Evolutionary conservation across 2,113 vertebrate genomes (phyloP), one percentile per base, ranked within the genome.

Genomic region (Hipposideros armiger): DNA sequence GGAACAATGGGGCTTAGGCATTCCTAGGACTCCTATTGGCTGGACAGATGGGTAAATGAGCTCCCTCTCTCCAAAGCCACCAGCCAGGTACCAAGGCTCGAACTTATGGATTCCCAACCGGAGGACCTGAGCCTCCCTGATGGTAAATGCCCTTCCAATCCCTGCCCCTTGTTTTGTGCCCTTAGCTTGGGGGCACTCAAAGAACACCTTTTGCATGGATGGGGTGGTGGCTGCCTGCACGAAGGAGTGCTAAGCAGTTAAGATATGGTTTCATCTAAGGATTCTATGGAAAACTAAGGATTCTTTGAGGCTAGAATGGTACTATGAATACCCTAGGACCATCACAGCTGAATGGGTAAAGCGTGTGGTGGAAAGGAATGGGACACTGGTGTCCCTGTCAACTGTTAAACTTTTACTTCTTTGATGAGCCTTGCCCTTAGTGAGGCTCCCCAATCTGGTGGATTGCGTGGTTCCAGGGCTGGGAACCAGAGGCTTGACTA

Each of bases 1-100:
- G 87, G 30, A 95, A 97, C 91, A 98, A 95, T 97, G 80, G 80
- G 88, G 5, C 40, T 22, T 80, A 54, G 54, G 69, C 40, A 90
- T 97, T 97, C 94, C 73, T 77, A 67, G 70, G 60, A 66, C 16
- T 96, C 83, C 64, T 45, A 95, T 66, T 97, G 93, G 82, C 42
- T 91, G 74, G 82, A 94, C 67, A 83, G 82, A 81, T 90, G 42
- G 89, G 92, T 92, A 76, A n/a, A 30, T 89, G 52, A 93, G 50
- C 70, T 80, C 74, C 36, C 22, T 88, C 30, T 94, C 36, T 22
- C 24, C 47, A 88, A 60, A 96, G 90, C 58, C n/a, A 52, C 8
- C 10, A 1, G 20, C 58, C n/a, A 52, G 87, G 17, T 47, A 90
- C 67, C 60, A 91, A 95, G 42, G 36, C 78, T 95, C 19, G 30